A percentile compares a stretch with the other conserved stretches of the same genome.
These are phyloP conservation scores for Chromoteleia sp. DNA, from an alignment of 2,888 invertebrate species.

Conservation along the genomic window DNA sequence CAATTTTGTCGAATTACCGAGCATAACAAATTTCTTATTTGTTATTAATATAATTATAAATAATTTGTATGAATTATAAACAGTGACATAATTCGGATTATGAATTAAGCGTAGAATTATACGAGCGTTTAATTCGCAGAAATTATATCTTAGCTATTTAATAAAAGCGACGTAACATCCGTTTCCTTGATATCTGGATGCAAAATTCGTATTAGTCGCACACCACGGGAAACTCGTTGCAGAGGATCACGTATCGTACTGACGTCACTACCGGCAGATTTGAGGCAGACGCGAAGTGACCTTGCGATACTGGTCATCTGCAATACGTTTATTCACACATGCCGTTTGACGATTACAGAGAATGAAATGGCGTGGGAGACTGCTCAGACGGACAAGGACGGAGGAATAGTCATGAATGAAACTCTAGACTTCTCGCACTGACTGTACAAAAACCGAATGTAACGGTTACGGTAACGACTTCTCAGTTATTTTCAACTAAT, in stretches of 20 bases:
- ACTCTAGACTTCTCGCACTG: slow-evolving; percentile 33
- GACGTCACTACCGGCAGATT: slow-evolving; percentile 69
- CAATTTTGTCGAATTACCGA: too few relatives aligned
- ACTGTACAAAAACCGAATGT: slow-evolving; percentile 21
- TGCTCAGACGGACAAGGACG: slow-evolving; percentile 54
- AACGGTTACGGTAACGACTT: too few relatives aligned
- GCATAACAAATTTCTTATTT: too few relatives aligned
- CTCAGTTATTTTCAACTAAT: too few relatives aligned
- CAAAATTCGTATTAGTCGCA: slow-evolving; percentile 51
- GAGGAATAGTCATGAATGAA: slow-evolving; percentile 55
- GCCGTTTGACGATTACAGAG: slow-evolving; percentile 59
- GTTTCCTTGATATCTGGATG: slow-evolving; percentile 57
- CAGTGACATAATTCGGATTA: slow-evolving; percentile 27
- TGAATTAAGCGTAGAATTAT: slow-evolving; percentile 32
- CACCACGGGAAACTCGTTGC: slow-evolving; percentile 59
- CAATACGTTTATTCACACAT: slow-evolving; percentile 68
- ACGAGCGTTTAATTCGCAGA: slow-evolving; percentile 36
- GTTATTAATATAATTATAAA: too few relatives aligned
- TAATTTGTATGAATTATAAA: too few relatives aligned
- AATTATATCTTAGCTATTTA: slow-evolving; percentile 49
- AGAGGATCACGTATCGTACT: slow-evolving; percentile 59
- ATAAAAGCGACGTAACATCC: slow-evolving; percentile 62
- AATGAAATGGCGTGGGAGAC: slow-evolving; percentile 65
- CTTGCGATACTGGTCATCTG: slow-evolving; percentile 70
- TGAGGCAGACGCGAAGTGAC: slow-evolving; percentile 68